Conservation (phyloP, 2,113 vertebrate genomes). For the Gorsachius goisagi region DNA sequence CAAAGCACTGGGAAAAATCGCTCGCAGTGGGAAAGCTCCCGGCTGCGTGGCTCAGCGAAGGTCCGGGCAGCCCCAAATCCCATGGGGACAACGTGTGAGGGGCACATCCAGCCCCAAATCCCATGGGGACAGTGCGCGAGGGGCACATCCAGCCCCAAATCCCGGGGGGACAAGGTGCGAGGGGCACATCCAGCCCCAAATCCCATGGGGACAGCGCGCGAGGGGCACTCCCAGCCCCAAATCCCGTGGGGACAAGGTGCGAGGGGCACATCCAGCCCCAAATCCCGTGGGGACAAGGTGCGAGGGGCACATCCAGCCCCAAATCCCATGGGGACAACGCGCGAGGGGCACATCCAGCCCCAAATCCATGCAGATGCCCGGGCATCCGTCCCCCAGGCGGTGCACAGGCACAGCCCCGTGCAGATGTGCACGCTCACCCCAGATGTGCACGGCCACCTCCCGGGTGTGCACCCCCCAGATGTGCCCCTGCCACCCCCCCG, state of each 20-base stretch:
- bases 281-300: no score
- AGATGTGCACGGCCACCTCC: background rate
- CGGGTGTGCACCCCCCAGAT: background rate
- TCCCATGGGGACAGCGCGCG: no score
- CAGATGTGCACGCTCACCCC: background rate
- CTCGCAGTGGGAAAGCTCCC: background rate
- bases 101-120: background rate
- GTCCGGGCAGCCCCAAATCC: background rate
- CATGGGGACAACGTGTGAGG: accelerated
- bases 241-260: background rate
- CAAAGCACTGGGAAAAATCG: background rate
- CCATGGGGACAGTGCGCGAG: no score
- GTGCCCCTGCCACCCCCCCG: background rate
- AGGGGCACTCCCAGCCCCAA: background rate
- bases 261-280: background rate
- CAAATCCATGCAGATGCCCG: no score
- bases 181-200: no score
- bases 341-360: background rate
- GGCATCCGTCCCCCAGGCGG: background rate
- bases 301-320: background rate
- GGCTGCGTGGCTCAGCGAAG: background rate
- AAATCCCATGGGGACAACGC: no score
- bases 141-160: no score
- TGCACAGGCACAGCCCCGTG: background rate
- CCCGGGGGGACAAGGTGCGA: no score